Percentiles rank a stretch among this genome's conserved stretches.
These are phyloP conservation scores for Sycon ciliatum DNA, from an alignment of 37 sponge, comb jelly and placozoan genomes.

Conservation along the genomic window DNA sequence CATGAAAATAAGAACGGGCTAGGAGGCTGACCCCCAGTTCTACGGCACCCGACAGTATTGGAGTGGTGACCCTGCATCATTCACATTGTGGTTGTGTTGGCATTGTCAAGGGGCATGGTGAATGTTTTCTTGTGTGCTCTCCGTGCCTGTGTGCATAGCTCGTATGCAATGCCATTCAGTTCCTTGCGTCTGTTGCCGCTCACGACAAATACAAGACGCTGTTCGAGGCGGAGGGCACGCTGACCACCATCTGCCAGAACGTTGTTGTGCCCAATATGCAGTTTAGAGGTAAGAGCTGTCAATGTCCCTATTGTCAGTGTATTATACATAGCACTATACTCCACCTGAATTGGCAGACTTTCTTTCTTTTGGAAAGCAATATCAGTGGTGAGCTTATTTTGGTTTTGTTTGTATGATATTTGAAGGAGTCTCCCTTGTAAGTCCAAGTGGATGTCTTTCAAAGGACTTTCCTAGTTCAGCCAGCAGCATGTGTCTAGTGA, in stretches of 20 bases:
- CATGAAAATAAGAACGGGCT: no score
- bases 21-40: no score
- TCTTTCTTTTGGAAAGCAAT: neutral
- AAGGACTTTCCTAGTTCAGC: neutral
- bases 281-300: slow-evolving; percentile 22
- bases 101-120: no score
- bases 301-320: neutral
- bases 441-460: no score
- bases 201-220: slow-evolving; percentile 74
- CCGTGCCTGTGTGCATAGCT: slow-evolving; percentile 28
- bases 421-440: no score
- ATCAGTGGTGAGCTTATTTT: neutral
- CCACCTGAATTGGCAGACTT: neutral
- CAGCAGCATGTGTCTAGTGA: slow-evolving; percentile 23
- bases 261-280: slow-evolving; percentile 45
- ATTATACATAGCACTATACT: neutral
- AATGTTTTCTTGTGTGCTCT: no score
- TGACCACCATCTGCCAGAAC: slow-evolving; percentile 84
- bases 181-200: slow-evolving; percentile 90
- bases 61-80: neutral
- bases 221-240: slow-evolving; percentile 61
- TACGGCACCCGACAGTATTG: no score
- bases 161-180: slow-evolving; percentile 88
- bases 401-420: no score
- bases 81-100: no score